These are phyloP conservation scores for Aphidoletes aphidimyza DNA, from an alignment of 2,888 invertebrate species.

Conservation along the genomic window DNA sequence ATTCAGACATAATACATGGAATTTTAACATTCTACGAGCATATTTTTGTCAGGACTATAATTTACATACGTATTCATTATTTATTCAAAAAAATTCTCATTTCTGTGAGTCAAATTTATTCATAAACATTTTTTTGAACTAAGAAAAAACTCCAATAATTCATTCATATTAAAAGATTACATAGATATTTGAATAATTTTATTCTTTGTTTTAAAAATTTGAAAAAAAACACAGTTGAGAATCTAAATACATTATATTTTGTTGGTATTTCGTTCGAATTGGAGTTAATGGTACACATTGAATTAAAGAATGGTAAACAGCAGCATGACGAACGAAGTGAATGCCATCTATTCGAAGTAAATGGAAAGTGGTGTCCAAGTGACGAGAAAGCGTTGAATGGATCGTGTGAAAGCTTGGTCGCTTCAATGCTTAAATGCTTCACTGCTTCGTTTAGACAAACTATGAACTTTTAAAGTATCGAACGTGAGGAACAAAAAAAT, in stretches of 20 bases:
- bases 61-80: not conserved
- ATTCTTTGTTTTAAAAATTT: not conserved
- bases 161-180: too few relatives aligned
- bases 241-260: too few relatives aligned
- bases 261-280: not conserved
- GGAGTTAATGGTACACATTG: too few relatives aligned
- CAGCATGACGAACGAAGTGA: not conserved
- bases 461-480: not conserved
- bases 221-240: not conserved
- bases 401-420: not conserved
- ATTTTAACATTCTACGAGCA: not conserved
- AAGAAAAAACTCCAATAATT: too few relatives aligned
- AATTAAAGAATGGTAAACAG: not conserved
- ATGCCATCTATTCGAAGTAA: constrained; percentile 28
- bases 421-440: too few relatives aligned
- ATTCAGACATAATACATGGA: not conserved
- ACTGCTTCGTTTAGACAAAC: constrained; percentile 25
- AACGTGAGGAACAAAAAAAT: not conserved
- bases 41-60: not conserved
- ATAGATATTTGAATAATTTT: too few relatives aligned
- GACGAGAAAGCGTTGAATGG: not conserved
- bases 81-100: not conserved
- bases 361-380: not conserved
- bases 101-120: too few relatives aligned
- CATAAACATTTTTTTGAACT: too few relatives aligned